Base-by-base conservation (phyloP, 2,888 invertebrate genomes). In the Gryllus longicercus region DNA sequence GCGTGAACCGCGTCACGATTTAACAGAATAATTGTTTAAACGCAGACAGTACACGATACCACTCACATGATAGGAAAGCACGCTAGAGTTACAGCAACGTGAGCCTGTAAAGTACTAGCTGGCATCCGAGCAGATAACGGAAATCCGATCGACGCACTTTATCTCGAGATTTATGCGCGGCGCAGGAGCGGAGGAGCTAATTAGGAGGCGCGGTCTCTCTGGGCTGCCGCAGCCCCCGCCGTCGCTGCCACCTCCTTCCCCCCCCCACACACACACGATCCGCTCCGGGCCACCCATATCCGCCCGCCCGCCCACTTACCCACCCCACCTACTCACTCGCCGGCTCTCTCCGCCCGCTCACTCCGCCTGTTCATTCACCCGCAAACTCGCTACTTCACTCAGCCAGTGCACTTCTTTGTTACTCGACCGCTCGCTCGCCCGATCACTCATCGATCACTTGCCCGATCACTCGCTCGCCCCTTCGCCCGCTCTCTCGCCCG, bases 61-160 rank as follows among this genome's bases (percentile, higher is more conserved):
- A n/a, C 63, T 63, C 63, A n/a, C 63, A n/a, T 63, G 63, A 63
- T 63, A 63, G 63, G n/a, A n/a, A 63, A 63, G n/a, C n/a, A n/a
- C 63, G n/a, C 63, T n/a, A n/a, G 63, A 14, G 63, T 63, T 63
- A 63, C 63, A 63, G 63, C 16, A 63, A 63, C 63, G 63, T 63
- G 63, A 63, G 63, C 63, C n/a, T 18, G 63, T 63, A 63, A 63
- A 63, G 63, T n/a, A 63, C 63, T 63, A 14, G 63, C 63, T 63
- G 63, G 63, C 63, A 63, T n/a, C 63, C 63, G 63, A 63, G 63
- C 63, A 63, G 63, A 63, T 63, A 63, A 63, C 63, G 63, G 63
- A 63, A 63, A 63, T 63, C 63, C 63, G 63, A 63, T 63, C 63
- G 63, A 63, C 63, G 14, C 63, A 63, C 63, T 63, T 63, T 63